Base-by-base conservation (phyloP, 2,113 vertebrate genomes). In the sheep (Ovis aries) region DNA sequence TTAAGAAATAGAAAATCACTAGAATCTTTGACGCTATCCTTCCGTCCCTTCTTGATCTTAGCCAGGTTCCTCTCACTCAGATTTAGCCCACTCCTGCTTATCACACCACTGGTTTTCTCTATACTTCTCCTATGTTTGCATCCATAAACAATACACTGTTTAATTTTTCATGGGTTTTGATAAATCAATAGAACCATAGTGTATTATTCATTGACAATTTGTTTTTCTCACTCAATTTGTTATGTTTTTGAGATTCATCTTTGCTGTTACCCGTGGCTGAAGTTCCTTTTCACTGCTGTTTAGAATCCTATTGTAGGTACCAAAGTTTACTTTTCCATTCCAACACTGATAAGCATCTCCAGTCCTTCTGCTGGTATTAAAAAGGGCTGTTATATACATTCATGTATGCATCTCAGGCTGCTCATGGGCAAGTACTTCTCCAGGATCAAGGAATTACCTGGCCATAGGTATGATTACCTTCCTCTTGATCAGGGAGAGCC, bases 31-130 rank as follows among this genome's bases (percentile, higher is more conserved):
- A 90, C 29, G 40, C 21, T n/a, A 2, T 33, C 27, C 11, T 0
- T 3, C 19, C 6, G 0, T 16, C 25, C 36, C 1, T 21, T 15
- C 50, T 36, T 19, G 48, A n/a, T 5, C 29, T 60, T 31, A 2
- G n/a, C 15, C 3, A 3, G 6, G 71, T 25, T 50, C 12, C 40
- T 60, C 48, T 45, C 23, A 25, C 23, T 81, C 71, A 52, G 48
- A 36, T 13, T 50, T 27, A 55, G 7, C 33, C 10, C 23, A 27
- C 17, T 43, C 57, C 82, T 81, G 25, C 80, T 67, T 57, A 27
- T 48, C 8, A 53, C 13, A 40, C 29, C 17, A 15, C 1, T 71
- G 8, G 43, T 57, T 71, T 31, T 36, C 67, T 62, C 53, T 82
- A 13, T n/a, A 57, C 29, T 14, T 43, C 27, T 60, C 29, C 53